Evolutionary conservation across 2,113 vertebrate species (phyloP), one percentile per base, ranked within the genome.

Genomic region (Cochlearius cochlearius): DNA sequence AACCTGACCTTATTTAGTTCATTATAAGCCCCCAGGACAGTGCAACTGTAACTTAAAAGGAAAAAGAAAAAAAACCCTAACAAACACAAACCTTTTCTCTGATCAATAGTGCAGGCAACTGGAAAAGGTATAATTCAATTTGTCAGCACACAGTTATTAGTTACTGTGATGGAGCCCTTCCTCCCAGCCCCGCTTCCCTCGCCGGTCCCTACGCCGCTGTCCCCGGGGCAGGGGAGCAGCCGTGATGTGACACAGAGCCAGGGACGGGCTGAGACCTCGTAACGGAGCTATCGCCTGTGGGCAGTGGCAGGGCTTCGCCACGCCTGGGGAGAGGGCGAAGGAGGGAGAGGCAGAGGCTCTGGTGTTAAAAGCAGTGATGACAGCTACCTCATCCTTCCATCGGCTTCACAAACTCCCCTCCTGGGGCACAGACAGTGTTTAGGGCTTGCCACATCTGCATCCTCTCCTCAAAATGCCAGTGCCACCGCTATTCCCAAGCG

Each of bases 101-200:
- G 92, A 94, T 96, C 97, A 93, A 85, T 89, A 95, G 93, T 73
- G 74, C 74, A 88, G 85, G 94, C 91, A 96, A 85, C 84, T 87
- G 87, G 94, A 95, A 97, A 96, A 97, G 90, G 85, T 89, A 55
- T 93, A 94, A 97, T 94, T 97, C 95, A 92, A 59, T 97, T 96
- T 97, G 97, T 96, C 96, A 94, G 94, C 68, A 68, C 75, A 89
- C 66, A 68, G 88, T 96, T 97, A 95, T 98, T 97, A 92, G 96
- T 97, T 96, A 97, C 84, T 34, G 71, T 94, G 97, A 97, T 69
- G 85, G 82, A 97, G 75, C 81, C 87, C 84, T 93, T 97, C 94
- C 87, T 96, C 79, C 66, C 66, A 85, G 91, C 60, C 38, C 29
- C 0, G 5, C 67, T 80, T 69, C 60, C 36, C 69, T 84, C 2